A percentile compares a stretch with the other conserved stretches of the same genome.
phyloP scores from a whole-genome alignment of 2,888 invertebrate genomes.

The Drosophila paramelanica region DNA sequence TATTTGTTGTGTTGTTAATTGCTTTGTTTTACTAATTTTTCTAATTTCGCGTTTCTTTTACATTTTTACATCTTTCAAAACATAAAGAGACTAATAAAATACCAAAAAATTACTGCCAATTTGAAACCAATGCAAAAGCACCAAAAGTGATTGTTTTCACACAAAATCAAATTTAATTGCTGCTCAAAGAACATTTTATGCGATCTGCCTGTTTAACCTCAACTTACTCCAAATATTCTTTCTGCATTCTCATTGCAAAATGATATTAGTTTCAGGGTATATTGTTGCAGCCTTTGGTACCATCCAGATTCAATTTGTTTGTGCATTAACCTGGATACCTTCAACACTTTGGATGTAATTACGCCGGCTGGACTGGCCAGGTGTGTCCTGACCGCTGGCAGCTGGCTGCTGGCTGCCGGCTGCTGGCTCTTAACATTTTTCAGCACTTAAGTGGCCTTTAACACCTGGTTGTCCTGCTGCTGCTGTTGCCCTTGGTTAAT shows the following conservation, averaged over 20 bases:
- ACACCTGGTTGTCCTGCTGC: slow-evolving; percentile 59
- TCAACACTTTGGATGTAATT: slow-evolving; percentile 54
- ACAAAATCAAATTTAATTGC: no score
- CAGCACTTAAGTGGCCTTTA: slow-evolving; percentile 78
- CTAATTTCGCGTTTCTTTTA: no score
- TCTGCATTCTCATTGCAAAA: not conserved
- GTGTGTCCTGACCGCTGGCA: slow-evolving; percentile 2
- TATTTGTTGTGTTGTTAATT: no score
- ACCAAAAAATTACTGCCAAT: no score
- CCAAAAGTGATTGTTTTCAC: no score
- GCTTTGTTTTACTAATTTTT: no score
- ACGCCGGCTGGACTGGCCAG: slow-evolving; percentile 38
- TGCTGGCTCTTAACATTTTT: slow-evolving; percentile 48
- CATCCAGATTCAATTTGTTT: slow-evolving; percentile 46
- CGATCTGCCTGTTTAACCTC: not conserved
- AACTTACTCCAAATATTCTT: not conserved
- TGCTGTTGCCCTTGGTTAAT: slow-evolving; percentile 25
- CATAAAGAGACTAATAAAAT: no score
- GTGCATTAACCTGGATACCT: slow-evolving; percentile 63
- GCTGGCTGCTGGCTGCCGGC: not conserved
- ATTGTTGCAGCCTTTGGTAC: slow-evolving; percentile 11
- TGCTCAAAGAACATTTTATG: no score
- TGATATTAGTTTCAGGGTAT: not conserved
- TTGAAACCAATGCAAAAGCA: no score
- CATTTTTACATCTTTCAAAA: no score